These are phyloP conservation scores for Pinctada fucata DNA, from an alignment of 2,888 invertebrate genomes.

Conservation along the genomic window DNA sequence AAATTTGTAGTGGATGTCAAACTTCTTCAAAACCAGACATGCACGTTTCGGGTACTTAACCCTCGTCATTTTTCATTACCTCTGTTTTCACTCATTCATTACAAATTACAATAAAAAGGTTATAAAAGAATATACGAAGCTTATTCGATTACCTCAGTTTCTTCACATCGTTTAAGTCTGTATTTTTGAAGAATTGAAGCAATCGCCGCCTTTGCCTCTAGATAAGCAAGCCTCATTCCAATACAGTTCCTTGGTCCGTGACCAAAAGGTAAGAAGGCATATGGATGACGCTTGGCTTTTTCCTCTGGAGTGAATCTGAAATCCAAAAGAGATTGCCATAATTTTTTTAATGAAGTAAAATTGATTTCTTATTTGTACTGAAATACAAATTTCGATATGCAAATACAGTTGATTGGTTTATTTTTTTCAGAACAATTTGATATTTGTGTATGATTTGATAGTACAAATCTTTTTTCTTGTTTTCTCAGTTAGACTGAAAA, in stretches of 20 bases:
- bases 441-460: too few species aligned
- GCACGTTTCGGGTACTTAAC: too few species aligned
- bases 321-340: not conserved
- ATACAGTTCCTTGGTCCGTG: conserved; percentile 54
- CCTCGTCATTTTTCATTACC: too few species aligned
- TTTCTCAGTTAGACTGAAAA: conserved; percentile 48
- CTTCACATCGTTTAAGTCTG: conserved; percentile 39
- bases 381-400: too few species aligned
- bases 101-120: too few species aligned
- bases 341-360: too few species aligned
- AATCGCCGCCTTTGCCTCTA: conserved; percentile 52
- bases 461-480: not conserved
- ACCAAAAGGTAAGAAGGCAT: conserved; percentile 53
- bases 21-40: too few species aligned
- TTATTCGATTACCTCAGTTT: conserved; percentile 38
- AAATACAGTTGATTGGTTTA: too few species aligned
- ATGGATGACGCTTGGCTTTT: conserved; percentile 42
- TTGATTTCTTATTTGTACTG: too few species aligned
- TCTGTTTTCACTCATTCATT: too few species aligned
- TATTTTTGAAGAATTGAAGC: conserved; percentile 47
- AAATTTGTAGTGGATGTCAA: too few species aligned
- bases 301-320: conserved; percentile 50
- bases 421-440: too few species aligned
- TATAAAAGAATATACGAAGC: not conserved
- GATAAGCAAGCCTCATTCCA: conserved; percentile 50